Base-by-base conservation (phyloP, 1,140 invertebrate genomes). In the Catajapyx aquilonaris region DNA sequence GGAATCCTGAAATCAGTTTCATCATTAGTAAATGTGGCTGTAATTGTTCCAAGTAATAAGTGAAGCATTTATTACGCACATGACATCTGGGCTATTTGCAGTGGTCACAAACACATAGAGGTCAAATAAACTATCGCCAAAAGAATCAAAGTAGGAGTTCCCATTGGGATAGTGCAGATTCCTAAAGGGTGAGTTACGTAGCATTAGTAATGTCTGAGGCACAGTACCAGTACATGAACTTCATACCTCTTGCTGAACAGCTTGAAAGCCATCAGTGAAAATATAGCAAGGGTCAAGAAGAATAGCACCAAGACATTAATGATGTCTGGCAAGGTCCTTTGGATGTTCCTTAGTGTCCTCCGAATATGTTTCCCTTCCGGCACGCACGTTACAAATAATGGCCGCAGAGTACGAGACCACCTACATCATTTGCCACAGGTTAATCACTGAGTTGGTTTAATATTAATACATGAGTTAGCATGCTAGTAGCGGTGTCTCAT, bases 91-190 rank as follows among this genome's bases (percentile, higher is more conserved):
- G 44, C 62, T 58, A 47, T 67, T 67, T 7, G 65, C 60, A 22
- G 63, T 65, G 11, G 65, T 67, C 5, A 66, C 61, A 7, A 66
- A 45, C 11, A 67, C 59, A 49, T 66, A 66, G 5, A 67, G 46
- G 35, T 61, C 54, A 54, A 62, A 67, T 11, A 63, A 47, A 43
- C 52, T 54, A 35, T 66, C 63, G 39, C 49, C 45, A 41, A 62
- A 64, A 20, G 48, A 52, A 16, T 46, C 45, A 46, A 66, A 65
- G 45, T 67, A 65, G 9, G 49, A 48, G 7, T 41, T 42, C 5
- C 59, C 60, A 50, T 59, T 48, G 11, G 55, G 53, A 48, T 59
- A 59, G 9, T 33, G 39, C 9, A 51, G 22, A 18, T 37, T 30
- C 31, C 46, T 51, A 43, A 31, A 31, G 18, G 16, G 39, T 25